Evolutionary conservation across 2,113 vertebrate genomes (phyloP).

Genomic region (Puntigrus tetrazona): DNA sequence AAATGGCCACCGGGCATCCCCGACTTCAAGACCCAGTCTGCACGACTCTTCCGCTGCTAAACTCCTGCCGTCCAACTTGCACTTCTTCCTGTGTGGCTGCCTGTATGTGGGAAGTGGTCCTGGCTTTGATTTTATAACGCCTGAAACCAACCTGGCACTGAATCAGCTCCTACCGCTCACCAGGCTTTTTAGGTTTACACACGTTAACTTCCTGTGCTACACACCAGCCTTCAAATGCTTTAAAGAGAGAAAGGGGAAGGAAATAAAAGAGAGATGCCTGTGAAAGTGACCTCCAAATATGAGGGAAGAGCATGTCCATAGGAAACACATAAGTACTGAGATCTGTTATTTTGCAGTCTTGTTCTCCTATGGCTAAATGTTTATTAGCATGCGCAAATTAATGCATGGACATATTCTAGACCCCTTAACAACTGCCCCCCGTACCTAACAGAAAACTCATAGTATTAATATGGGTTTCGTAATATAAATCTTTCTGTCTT

Average conservation of each 20-base stretch:
- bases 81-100: conserved; percentile 44
- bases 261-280: neutral
- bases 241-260: neutral
- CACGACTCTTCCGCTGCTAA: conserved; percentile 73
- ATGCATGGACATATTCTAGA: too few species aligned
- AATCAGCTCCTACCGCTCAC: conserved; percentile 63
- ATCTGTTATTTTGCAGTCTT: neutral
- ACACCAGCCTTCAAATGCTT: neutral
- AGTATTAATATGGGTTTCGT: too few species aligned
- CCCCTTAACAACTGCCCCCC: too few species aligned
- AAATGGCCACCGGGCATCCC: conserved; percentile 74
- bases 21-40: conserved; percentile 70
- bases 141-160: conserved; percentile 67
- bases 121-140: conserved; percentile 75
- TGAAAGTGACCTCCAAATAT: neutral
- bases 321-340: neutral
- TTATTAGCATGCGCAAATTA: too few species aligned
- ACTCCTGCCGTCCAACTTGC: conserved; percentile 66
- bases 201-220: conserved; percentile 15
- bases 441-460: too few species aligned
- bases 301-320: neutral
- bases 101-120: conserved; percentile 62
- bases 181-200: conserved; percentile 40
- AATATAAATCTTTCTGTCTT: too few species aligned
- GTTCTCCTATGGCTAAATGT: too few species aligned